Conservation (phyloP, 1,140 invertebrate species). For the Anadara kagoshimensis region DNA sequence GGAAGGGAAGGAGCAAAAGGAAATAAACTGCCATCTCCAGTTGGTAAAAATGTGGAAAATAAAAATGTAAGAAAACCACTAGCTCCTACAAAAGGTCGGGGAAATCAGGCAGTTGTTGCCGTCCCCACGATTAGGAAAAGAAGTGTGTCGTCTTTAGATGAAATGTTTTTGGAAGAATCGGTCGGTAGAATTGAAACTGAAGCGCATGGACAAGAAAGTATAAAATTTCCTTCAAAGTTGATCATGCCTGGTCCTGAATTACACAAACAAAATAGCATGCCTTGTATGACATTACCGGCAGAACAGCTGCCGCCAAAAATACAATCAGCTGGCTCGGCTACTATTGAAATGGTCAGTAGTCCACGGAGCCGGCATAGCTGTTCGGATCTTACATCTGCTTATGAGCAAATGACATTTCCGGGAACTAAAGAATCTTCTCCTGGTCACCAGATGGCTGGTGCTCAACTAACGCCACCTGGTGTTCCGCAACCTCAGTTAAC, state of each 20-base stretch:
- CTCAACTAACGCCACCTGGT: conserved; percentile 4
- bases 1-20: background rate
- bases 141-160: conserved; percentile 30
- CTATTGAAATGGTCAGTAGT: background rate
- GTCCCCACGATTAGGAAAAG: conserved; percentile 1
- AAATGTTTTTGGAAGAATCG: conserved; percentile 15
- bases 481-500: conserved; percentile 12
- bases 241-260: conserved; percentile 13
- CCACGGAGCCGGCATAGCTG: conserved; percentile 38
- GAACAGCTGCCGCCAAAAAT: background rate
- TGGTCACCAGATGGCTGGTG: conserved; percentile 10
- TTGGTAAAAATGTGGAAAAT: background rate
- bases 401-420: conserved; percentile 47
- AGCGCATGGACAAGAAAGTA: conserved; percentile 12
- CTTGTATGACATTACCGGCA: conserved; percentile 30
- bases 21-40: background rate
- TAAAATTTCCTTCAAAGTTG: conserved; percentile 3
- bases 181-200: background rate
- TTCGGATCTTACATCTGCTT: conserved; percentile 38
- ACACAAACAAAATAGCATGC: conserved; percentile 34
- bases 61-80: background rate
- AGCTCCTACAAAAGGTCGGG: background rate
- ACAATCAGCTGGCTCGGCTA: background rate
- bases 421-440: background rate
- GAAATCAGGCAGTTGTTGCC: background rate